A percentile compares a stretch with the other conserved stretches of the same genome.
Evolutionary conservation across 2,888 invertebrate genomes (phyloP).

Genomic region (Coronaproctus castanopsis): DNA sequence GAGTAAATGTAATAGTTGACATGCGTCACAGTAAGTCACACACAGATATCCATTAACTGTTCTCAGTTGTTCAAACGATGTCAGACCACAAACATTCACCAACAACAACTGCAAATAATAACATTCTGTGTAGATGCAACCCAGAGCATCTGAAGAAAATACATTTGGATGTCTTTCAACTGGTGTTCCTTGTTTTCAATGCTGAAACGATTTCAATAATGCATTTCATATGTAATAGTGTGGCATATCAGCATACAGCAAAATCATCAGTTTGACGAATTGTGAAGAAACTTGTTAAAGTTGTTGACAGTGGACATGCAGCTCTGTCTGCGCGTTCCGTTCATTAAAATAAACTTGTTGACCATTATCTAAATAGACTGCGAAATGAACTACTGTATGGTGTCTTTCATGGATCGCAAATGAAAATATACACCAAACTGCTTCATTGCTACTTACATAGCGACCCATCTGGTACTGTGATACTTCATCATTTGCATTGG

Average conservation of each 20-base stretch:
- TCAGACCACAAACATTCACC: slow-evolving; percentile 19
- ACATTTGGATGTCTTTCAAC: too few relatives aligned
- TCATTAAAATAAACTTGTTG: background rate
- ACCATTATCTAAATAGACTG: slow-evolving; percentile 10
- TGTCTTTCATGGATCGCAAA: background rate
- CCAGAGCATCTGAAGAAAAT: too few relatives aligned
- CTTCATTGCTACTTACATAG: background rate
- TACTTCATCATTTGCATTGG: background rate
- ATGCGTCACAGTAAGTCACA: slow-evolving; percentile 22
- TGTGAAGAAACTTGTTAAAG: background rate
- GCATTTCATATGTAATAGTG: slow-evolving; percentile 4
- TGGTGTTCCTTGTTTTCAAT: background rate
- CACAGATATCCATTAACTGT: slow-evolving; percentile 21
- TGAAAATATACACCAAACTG: background rate
- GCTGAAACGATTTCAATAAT: background rate
- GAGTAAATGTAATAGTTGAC: slow-evolving; percentile 22
- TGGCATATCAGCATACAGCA: slow-evolving; percentile 9
- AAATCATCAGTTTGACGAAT: slow-evolving; percentile 7
- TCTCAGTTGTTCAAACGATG: slow-evolving; percentile 20
- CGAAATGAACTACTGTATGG: slow-evolving; percentile 11
- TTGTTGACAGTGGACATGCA: slow-evolving; percentile 2
- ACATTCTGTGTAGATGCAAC: slow-evolving; percentile 15
- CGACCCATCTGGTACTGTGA: background rate
- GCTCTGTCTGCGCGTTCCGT: slow-evolving; percentile 1
- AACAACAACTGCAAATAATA: slow-evolving; percentile 14